Evolutionary conservation across 2,113 vertebrate species (phyloP), one percentile per base, ranked within the genome.

Genomic region (Barnardius zonarius): DNA sequence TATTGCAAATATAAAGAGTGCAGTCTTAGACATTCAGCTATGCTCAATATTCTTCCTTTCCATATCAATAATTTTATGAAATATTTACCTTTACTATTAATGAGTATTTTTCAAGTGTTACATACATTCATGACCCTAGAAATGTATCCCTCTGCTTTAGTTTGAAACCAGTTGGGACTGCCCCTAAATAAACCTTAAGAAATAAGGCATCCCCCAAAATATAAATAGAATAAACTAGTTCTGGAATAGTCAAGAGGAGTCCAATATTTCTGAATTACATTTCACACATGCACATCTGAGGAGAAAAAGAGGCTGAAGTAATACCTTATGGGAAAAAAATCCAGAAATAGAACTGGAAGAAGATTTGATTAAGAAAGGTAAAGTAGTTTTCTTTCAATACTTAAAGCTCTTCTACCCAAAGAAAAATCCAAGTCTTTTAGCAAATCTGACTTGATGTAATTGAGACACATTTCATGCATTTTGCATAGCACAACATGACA

Each of bases 401-500:
- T 70, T 67, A 48, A 46, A 91, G 43, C 23, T 72, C 52, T 69
- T 55, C 17, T 63, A 82, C 15, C 2, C 49, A 80, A 92, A 54
- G 8, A 76, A 86, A 94, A 83, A 46, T 17, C 30, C 35, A 17
- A 79, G 39, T 48, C 16, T 39, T 91, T 59, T 27, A 84, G 37
- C 51, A 89, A 78, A 66, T 77, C 48, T 77, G 74, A 86, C 61
- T 76, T 43, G 74, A 55, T 15, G 72, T 7, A n/a, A 54, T 27
- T 33, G 20, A 64, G 73, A 84, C 51, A 88, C 33, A 68, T 67
- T 82, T 77, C 94, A 95, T 95, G 95, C 96, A 94, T 52, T 93
- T 86, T 84, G 93, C 73, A 70, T 9, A 7, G 7, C 86, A 79
- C 48, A 79, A 69, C 0, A 27, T 72, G 69, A 91, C 86, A 88